phyloP scores from a whole-genome alignment of 2,888 invertebrate genomes.

The Drosophila meridionalis region DNA sequence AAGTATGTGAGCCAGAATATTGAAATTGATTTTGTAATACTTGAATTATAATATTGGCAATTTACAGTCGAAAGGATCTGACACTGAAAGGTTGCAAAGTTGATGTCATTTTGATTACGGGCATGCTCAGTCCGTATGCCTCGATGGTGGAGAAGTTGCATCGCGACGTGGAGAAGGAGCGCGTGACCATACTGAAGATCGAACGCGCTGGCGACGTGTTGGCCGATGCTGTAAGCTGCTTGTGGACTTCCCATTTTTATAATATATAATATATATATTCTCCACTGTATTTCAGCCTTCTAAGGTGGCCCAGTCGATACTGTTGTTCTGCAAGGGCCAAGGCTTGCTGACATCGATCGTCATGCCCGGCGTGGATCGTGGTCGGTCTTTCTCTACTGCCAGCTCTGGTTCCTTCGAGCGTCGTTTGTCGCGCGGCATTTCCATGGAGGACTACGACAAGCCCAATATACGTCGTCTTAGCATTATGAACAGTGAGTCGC shows the following conservation, averaged over 20 bases:
- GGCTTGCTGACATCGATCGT: constrained; percentile 93
- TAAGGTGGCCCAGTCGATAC: constrained; percentile 93
- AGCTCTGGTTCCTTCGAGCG: constrained; percentile 86
- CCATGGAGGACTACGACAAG: constrained; percentile 93
- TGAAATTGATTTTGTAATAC: not conserved
- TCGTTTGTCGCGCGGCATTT: constrained; percentile 88
- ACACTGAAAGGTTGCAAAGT: constrained; percentile 90
- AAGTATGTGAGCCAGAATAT: constrained; percentile 87
- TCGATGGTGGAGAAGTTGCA: constrained; percentile 92
- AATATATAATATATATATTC: not conserved
- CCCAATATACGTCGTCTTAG: constrained; percentile 91
- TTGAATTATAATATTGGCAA: constrained; percentile 1
- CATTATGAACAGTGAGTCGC: constrained; percentile 86
- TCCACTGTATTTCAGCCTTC: constrained; percentile 88
- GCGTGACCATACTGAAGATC: constrained; percentile 93
- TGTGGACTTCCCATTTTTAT: too few relatives aligned
- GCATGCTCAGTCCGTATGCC: constrained; percentile 91
- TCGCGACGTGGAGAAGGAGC: constrained; percentile 91
- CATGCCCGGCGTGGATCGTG: constrained; percentile 92
- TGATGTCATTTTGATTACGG: constrained; percentile 93
- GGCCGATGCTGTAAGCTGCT: constrained; percentile 90
- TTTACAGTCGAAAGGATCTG: constrained; percentile 89
- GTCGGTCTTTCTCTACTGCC: constrained; percentile 87
- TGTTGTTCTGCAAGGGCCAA: constrained; percentile 95
- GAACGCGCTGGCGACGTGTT: constrained; percentile 95